Conservation (phyloP, 2,888 invertebrate genomes). For the Melinopterus prodromus region DNA sequence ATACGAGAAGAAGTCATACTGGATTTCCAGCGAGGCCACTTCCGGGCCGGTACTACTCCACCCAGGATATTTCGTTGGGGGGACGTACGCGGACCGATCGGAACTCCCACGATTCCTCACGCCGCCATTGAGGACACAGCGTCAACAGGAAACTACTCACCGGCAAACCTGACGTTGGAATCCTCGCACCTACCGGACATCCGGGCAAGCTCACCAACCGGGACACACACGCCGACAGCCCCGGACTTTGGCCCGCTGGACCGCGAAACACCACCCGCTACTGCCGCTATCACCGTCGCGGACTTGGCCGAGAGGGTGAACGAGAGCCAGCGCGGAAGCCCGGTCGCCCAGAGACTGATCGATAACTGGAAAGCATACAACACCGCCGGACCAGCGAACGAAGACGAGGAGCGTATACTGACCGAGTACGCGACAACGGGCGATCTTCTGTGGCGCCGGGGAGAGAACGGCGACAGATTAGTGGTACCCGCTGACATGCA, state of each 20-base stretch:
- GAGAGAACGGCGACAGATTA: neutral
- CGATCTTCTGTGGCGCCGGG: neutral
- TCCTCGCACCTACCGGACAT: too few species aligned
- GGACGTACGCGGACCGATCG: too few species aligned
- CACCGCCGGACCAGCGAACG: neutral
- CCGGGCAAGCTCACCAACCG: too few species aligned
- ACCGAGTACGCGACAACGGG: neutral
- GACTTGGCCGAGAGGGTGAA: too few species aligned
- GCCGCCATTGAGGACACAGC: too few species aligned
- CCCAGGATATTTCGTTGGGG: conserved; percentile 41
- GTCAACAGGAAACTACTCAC: neutral
- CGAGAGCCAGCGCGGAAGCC: neutral
- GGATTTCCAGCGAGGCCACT: conserved; percentile 6
- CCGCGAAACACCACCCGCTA: too few species aligned
- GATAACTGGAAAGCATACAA: neutral
- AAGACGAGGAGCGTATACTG: neutral
- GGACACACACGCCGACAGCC: too few species aligned
- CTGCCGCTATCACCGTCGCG: too few species aligned
- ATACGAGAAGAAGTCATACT: neutral
- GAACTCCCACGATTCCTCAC: too few species aligned
- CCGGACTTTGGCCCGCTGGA: too few species aligned
- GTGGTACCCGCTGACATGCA: neutral
- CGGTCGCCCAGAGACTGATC: neutral
- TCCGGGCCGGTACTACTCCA: neutral
- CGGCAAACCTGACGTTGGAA: too few species aligned